Percentiles rank a stretch among this genome's conserved stretches.
Evolutionary conservation across 2,888 invertebrate genomes (phyloP).

Genomic region (Nymphalis polychloros): DNA sequence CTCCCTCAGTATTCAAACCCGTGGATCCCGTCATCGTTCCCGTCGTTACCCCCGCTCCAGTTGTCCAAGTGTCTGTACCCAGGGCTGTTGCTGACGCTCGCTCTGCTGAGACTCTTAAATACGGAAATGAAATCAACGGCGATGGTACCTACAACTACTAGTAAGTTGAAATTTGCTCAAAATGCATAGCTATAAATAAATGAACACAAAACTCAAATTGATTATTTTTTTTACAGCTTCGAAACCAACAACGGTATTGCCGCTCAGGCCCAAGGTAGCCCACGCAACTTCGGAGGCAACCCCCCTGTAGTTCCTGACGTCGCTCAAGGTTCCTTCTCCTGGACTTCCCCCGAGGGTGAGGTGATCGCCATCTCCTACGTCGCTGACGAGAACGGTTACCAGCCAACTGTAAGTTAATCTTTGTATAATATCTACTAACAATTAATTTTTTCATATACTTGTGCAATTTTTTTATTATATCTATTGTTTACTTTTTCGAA

Average conservation of each 20-base stretch:
- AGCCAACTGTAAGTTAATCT: constrained; percentile 73
- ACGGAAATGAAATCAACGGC: constrained; percentile 65
- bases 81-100: constrained; percentile 46
- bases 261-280: constrained; percentile 80
- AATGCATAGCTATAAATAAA: constrained; percentile 5
- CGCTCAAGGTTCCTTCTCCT: constrained; percentile 78
- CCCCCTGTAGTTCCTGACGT: constrained; percentile 63
- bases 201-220: not conserved
- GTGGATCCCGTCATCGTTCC: not conserved
- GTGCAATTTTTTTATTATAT: too few relatives aligned
- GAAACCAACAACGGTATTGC: constrained; percentile 85
- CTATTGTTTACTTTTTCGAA: too few relatives aligned
- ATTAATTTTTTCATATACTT: too few relatives aligned
- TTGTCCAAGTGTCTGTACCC: constrained; percentile 45
- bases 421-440: not conserved
- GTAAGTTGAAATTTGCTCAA: constrained; percentile 50
- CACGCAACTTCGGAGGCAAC: constrained; percentile 76
- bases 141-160: constrained; percentile 77
- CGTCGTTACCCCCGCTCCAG: constrained; percentile 25
- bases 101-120: constrained; percentile 55
- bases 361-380: constrained; percentile 81
- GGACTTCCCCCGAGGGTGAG: constrained; percentile 84
- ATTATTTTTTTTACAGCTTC: constrained; percentile 59
- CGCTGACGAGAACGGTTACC: constrained; percentile 87
- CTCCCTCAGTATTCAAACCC: constrained; percentile 40